Conservation (phyloP, 2,888 invertebrate genomes). For the Aphidius colemani region DNA sequence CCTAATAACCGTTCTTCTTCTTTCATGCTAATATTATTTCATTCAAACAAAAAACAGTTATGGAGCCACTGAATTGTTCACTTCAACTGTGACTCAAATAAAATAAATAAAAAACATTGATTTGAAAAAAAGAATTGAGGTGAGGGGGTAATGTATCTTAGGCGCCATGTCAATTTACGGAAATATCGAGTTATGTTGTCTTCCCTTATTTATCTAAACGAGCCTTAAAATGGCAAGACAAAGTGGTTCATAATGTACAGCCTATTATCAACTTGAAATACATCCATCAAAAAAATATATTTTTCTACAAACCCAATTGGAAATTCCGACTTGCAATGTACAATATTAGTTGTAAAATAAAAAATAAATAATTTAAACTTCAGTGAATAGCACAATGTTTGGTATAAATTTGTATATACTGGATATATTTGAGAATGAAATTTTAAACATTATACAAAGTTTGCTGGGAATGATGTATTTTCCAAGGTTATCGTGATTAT, state of each 20-base stretch:
- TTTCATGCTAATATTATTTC: constrained; percentile 15
- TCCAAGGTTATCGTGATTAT: no score
- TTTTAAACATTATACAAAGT: no score
- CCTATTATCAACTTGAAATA: no score
- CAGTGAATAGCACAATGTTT: no score
- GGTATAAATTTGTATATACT: no score
- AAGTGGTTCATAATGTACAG: constrained; percentile 26
- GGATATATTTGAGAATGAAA: no score
- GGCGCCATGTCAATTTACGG: constrained; percentile 26
- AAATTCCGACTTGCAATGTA: no score
- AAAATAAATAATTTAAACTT: no score
- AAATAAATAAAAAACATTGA: constrained; percentile 2
- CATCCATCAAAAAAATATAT: no score
- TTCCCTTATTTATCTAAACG: constrained; percentile 37
- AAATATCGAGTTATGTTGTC: constrained; percentile 31
- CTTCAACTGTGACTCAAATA: not conserved
- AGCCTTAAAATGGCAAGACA: constrained; percentile 32
- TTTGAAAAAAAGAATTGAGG: constrained; percentile 21
- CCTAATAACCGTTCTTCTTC: not conserved
- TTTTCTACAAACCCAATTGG: no score
- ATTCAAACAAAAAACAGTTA: not conserved
- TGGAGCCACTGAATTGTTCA: not conserved
- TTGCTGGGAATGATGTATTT: no score
- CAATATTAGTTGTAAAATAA: no score
- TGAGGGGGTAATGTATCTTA: constrained; percentile 34